Base-by-base conservation (phyloP, 1,140 invertebrate species). In the Drosophila novamexicana region DNA sequence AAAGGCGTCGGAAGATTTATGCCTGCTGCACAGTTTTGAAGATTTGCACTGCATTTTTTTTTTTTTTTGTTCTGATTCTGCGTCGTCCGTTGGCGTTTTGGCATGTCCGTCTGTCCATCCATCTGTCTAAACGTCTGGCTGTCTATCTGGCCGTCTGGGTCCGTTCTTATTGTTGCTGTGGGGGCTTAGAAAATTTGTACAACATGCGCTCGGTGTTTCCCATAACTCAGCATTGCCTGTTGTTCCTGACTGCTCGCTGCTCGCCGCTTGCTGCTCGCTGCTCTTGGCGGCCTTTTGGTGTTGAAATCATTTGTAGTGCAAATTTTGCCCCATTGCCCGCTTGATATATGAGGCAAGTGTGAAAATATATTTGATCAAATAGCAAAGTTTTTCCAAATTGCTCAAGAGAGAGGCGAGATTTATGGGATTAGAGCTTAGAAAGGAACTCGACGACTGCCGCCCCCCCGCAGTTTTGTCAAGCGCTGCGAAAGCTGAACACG, bases 301-400 rank as follows among this genome's bases (percentile, higher is more conserved):
- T 90, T 90, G 86, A 90, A 90, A 90, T 85, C 85, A 90, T 90
- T 90, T 90, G 85, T 90, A 90, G 84, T 90, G 84, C 84, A 90
- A 90, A 90, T 89, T 90, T 90, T 75, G 75, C 81, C 81, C 71
- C 68, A 68, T 79, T 77, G 68, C 39, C 56, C 45, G 44, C 59
- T 86, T 89, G 84, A 89, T 89, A 90, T 89, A 90, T 89, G 84
- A 84, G 81, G 85, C 85, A 89, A 89, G 84, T 89, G 84, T 90
- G 84, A 89, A 89, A 90, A 89, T 89, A 89, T 89, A 89, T 89
- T 89, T 89, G 81, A 89, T 89, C 80, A 84, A 89, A 88, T 80
- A 70, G 78, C 81, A 64, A 62, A 77, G 59, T 58, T 71, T 42
- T 71, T 40, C 44, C 54, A 65, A 75, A 75, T 75, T 75, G 54